Evolutionary conservation across 2,113 vertebrate genomes (phyloP).

Genomic region (Gila orcuttii): DNA sequence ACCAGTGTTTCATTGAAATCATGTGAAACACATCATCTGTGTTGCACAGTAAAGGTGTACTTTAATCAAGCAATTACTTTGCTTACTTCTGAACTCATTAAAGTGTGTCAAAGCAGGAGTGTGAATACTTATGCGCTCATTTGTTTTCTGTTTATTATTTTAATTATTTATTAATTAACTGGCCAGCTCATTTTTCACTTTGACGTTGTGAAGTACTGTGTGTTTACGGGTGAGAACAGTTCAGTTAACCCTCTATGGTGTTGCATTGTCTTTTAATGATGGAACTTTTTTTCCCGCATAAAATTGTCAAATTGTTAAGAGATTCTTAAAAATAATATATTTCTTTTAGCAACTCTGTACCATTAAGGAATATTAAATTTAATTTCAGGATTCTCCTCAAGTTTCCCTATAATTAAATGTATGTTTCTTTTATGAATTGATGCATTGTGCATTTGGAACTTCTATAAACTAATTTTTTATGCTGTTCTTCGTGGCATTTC

Average conservation of each 20-base stretch:
- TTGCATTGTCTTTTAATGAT: not conserved
- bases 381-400: not conserved
- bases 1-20: not conserved
- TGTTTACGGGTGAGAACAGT: not conserved
- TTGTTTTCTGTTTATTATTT: not conserved
- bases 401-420: not conserved
- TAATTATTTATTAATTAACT: constrained; percentile 6
- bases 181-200: not conserved
- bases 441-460: not conserved
- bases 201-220: not conserved
- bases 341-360: not conserved
- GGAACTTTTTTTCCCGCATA: not conserved
- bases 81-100: not conserved
- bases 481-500: not conserved
- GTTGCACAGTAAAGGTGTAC: not conserved
- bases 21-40: not conserved
- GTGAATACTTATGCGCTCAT: not conserved
- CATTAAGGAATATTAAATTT: not conserved
- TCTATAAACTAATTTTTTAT: no score
- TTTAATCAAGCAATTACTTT: not conserved
- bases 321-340: not conserved
- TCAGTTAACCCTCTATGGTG: not conserved
- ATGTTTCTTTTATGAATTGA: not conserved
- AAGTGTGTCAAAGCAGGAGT: not conserved
- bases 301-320: not conserved